Base-by-base conservation (phyloP, 37 sponge, comb jelly and placozoan species). In the Mnemiopsis leidyi region DNA sequence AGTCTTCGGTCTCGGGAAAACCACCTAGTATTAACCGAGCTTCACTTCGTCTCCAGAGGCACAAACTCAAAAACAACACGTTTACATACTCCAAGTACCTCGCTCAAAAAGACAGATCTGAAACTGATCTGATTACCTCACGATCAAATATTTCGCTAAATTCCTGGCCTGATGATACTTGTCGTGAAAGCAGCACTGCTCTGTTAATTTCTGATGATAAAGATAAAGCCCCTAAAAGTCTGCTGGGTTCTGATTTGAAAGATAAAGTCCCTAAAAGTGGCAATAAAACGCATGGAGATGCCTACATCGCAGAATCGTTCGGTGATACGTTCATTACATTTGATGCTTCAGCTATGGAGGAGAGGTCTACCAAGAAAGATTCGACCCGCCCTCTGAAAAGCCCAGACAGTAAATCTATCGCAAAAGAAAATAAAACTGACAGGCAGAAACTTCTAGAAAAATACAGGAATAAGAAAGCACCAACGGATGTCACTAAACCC, bases 31-130 rank as follows among this genome's bases (percentile, higher is more conserved):
- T 28, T n/a, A 20, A 67, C 18, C 75, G 30, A 5, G 2, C 25
- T 5, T 71, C 75, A 71, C 75, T 28, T 5, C 75, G 75, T 23
- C 75, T 71, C 75, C 5, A n/a, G 30, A 71, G 20, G 75, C 25
- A 29, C 75, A n/a, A 28, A 18, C 75, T 71, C 3, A 71, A 71
- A 18, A 71, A 71, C 30, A 71, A 71, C 75, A 71, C 5, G 75
- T 71, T 71, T 24, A 71, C 75, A 28, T 71, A 71, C 30, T 71
- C 75, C 25, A 71, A 71, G 20, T 71, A 71, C 75, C 75, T 71
- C 3, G 75, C 75, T 29, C 30, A 29, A n/a, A 71, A 71, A 28
- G 75, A 71, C 30, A 28, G 30, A 2, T n/a, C 75, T 71, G 75
- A n/a, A n/a, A 71, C 75, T n/a, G 75, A 71, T 29, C 5, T 5